Conservation (phyloP, 1,140 invertebrate genomes). For the Dinoponera quadriceps region DNA sequence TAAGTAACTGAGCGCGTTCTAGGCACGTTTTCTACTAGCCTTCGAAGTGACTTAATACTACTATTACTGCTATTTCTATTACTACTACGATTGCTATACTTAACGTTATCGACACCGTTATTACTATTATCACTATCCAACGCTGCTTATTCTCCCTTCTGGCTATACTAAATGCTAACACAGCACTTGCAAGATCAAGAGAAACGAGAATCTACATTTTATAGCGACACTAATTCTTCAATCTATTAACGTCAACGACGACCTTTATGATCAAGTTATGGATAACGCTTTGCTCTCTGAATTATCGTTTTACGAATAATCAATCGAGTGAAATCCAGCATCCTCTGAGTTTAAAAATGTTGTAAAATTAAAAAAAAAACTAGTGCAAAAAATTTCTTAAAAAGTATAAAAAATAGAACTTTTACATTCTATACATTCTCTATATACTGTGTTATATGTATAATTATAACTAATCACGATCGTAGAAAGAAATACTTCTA, state of each 20-base stretch:
- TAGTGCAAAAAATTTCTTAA: no score
- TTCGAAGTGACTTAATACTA: constrained; percentile 47
- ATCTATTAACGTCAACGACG: neutral
- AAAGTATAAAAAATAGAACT: no score
- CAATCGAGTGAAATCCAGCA: neutral
- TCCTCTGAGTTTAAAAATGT: neutral
- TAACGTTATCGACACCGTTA: constrained; percentile 15
- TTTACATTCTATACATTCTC: no score
- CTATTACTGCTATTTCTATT: neutral
- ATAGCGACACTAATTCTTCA: neutral
- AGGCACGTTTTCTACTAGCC: constrained; percentile 62
- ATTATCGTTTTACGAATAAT: constrained; percentile 6
- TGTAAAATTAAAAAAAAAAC: neutral
- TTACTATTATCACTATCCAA: constrained; percentile 6
- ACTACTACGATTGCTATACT: constrained; percentile 40
- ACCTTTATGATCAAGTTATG: neutral
- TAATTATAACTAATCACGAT: no score
- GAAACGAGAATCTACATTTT: constrained; percentile 25
- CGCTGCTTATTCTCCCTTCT: constrained; percentile 21
- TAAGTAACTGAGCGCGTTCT: constrained; percentile 62
- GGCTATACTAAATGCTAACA: neutral
- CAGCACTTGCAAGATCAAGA: neutral
- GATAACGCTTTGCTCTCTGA: constrained; percentile 1
- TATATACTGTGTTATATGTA: no score
- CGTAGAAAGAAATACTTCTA: no score